Conservation (phyloP, 2,113 vertebrate species). For the Carassius carassius region DNA sequence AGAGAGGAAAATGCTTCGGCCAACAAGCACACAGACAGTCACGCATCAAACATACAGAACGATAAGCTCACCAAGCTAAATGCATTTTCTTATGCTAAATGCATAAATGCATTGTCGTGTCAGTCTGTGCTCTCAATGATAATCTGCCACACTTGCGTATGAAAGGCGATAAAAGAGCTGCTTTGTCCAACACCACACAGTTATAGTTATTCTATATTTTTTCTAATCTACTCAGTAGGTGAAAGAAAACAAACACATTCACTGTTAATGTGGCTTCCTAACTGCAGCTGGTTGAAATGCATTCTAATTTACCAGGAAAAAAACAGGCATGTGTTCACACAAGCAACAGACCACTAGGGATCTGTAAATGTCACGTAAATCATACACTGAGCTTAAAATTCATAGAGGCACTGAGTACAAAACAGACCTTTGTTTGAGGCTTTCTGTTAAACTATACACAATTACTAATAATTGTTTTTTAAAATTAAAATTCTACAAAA, state of each 20-base stretch:
- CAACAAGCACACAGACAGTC: constrained; percentile 20
- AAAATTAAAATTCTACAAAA: too few relatives aligned
- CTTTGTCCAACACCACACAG: not conserved
- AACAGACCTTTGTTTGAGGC: constrained; percentile 2
- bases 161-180: not conserved
- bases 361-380: constrained; percentile 19
- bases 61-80: not conserved
- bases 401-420: constrained; percentile 15
- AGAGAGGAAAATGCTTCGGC: not conserved
- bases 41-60: constrained; percentile 2
- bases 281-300: not conserved
- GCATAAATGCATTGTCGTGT: too few relatives aligned
- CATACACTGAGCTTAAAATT: not conserved
- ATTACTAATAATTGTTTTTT: too few relatives aligned
- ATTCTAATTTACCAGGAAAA: constrained; percentile 1
- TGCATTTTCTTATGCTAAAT: too few relatives aligned
- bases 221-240: not conserved
- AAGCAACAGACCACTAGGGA: constrained; percentile 18
- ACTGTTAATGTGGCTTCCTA: constrained; percentile 4
- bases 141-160: not conserved
- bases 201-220: not conserved
- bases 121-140: not conserved
- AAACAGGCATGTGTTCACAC: constrained; percentile 23
- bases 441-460: not conserved
- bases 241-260: constrained; percentile 21